A percentile compares a stretch with the other conserved stretches of the same genome.
Conservation (phyloP, 2,797 vertebrate genomes). For the Poecilia velifera region DNA sequence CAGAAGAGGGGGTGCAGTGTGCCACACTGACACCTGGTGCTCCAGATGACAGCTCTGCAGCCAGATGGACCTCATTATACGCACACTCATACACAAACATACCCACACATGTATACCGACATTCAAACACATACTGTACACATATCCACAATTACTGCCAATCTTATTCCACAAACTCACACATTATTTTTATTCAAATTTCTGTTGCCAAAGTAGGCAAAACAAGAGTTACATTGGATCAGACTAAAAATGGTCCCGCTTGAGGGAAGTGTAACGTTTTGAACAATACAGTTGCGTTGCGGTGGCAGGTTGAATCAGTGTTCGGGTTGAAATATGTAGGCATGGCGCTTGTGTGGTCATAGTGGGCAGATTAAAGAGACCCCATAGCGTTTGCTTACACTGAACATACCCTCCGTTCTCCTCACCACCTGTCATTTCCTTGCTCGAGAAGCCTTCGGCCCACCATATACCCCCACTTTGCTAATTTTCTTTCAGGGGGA, state of each 20-base stretch:
- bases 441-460: slow-evolving; percentile 28
- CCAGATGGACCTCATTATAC: slow-evolving; percentile 81
- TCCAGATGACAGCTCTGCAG: slow-evolving; percentile 82
- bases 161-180: slow-evolving; percentile 19
- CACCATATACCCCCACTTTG: slow-evolving; percentile 44
- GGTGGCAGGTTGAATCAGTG: slow-evolving; percentile 20
- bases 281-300: slow-evolving; percentile 11
- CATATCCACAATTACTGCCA: slow-evolving; percentile 50
- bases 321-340: slow-evolving; percentile 35
- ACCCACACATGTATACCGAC: slow-evolving; percentile 35
- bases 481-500: slow-evolving; percentile 33
- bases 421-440: slow-evolving; percentile 77
- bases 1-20: slow-evolving; percentile 36
- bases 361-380: slow-evolving; percentile 79
- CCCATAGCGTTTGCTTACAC: slow-evolving; percentile 69
- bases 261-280: neutral
- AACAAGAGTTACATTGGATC: slow-evolving; percentile 20
- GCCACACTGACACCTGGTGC: slow-evolving; percentile 82
- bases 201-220: slow-evolving; percentile 8
- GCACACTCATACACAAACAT: slow-evolving; percentile 52
- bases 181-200: slow-evolving; percentile 12
- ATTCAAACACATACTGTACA: slow-evolving; percentile 56
- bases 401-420: slow-evolving; percentile 45
- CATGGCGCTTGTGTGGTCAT: slow-evolving; percentile 67
- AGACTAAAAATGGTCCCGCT: slow-evolving; percentile 7